These are phyloP conservation scores for Chionomys nivalis DNA, from an alignment of 2,113 vertebrate species.

Conservation along the genomic window DNA sequence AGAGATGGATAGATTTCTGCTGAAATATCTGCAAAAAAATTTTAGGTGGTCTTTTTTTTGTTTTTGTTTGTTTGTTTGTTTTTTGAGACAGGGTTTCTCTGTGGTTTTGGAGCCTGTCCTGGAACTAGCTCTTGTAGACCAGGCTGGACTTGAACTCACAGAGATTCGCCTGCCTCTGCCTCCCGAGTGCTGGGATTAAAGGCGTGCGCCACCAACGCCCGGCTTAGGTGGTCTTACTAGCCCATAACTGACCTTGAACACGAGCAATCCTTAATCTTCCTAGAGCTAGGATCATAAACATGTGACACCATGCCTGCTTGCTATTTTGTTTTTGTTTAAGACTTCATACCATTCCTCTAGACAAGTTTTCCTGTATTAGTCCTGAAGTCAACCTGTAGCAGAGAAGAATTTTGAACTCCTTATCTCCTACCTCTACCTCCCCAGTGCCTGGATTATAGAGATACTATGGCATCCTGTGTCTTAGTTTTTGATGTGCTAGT, in stretches of 20 bases:
- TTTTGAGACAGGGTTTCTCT: too few relatives aligned
- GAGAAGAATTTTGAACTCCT: neutral
- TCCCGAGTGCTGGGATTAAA: too few relatives aligned
- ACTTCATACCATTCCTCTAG: neutral
- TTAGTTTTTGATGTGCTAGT: neutral
- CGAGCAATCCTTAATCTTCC: neutral
- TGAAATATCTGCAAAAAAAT: neutral
- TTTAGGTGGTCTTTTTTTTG: too few relatives aligned
- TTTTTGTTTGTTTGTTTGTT: too few relatives aligned
- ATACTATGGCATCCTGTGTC: neutral
- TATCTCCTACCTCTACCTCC: neutral
- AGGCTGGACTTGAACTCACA: too few relatives aligned
- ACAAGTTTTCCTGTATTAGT: neutral
- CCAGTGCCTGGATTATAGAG: neutral
- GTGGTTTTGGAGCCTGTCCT: too few relatives aligned
- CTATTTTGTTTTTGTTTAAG: neutral
- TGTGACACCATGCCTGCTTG: neutral
- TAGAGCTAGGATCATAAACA: neutral
- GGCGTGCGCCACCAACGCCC: too few relatives aligned
- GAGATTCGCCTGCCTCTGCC: too few relatives aligned
- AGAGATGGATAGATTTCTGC: neutral
- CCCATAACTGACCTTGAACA: neutral
- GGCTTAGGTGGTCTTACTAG: neutral
- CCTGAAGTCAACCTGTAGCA: neutral
- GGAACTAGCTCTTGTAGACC: too few relatives aligned